Base-by-base conservation (phyloP, 2,113 vertebrate species). In the Equus przewalskii region DNA sequence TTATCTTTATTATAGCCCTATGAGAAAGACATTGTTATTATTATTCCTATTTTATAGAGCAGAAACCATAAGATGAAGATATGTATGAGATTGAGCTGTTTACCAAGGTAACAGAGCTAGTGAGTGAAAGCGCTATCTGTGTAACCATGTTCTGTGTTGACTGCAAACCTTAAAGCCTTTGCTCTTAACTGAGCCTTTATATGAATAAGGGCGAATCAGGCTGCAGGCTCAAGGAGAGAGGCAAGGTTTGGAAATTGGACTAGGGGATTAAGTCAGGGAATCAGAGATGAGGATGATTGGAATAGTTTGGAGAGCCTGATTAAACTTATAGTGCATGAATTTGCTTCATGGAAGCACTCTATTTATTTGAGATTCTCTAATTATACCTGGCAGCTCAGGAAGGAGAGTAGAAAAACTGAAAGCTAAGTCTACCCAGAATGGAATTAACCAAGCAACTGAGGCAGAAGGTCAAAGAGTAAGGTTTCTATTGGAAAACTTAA, bases 21-120 rank as follows among this genome's bases (percentile, higher is more conserved):
- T 60, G 83, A 97, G 18, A 24, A 51, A 69, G 60, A 82, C 30
- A 56, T 22, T 36, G 70, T 2, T 44, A 82, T 60, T 1, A 46
- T 56, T 85, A 21, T 36, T 65, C 26, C 10, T 2, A 72, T 94
- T 97, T 98, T 98, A 60, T 56, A 85, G 6, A 30, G 0, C 16
- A 49, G 26, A 88, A 94, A 75, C 21, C 90, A 9, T 70, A 64
- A 41, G 54, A 91, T 56, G 89, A 83, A 91, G 44, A 36, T 73
- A 94, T 18, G 5, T 16, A 26, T 12, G 67, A 90, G 76, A 44
- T 3, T 8, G 70, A 91, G 65, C 30, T 49, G 44, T 69, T 78
- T 94, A n/a, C 58, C 18, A 41, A 56, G 16, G 49, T 90, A 36
- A 58, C 13, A 14, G 4, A 90, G 49, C 19, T 41, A 51, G 28